phyloP scores from a whole-genome alignment of 2,888 invertebrate species.

The Pilophorus perplexus region DNA sequence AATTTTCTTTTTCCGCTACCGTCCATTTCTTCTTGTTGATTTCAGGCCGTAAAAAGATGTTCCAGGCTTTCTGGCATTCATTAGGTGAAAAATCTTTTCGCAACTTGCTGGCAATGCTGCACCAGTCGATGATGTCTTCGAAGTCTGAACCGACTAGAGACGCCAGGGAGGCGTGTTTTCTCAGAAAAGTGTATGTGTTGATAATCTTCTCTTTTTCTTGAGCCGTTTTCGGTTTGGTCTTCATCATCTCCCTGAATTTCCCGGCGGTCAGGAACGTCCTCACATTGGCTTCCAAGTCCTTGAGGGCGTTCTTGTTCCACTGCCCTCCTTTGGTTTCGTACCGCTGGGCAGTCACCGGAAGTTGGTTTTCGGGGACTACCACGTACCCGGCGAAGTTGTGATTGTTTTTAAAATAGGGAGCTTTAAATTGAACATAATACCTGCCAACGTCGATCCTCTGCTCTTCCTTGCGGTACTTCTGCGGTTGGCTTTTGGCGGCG shows the following conservation, averaged over 20 bases:
- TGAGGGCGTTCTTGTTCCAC: conserved; percentile 15
- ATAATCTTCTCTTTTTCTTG: neutral
- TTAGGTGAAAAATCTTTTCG: neutral
- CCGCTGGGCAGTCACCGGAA: neutral
- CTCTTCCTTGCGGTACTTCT: neutral
- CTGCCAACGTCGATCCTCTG: neutral
- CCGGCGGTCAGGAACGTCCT: neutral
- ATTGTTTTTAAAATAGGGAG: conserved; percentile 27
- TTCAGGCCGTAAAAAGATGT: conserved; percentile 11
- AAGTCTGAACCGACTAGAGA: neutral
- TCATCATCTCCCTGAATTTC: neutral
- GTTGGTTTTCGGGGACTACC: conserved; percentile 16
- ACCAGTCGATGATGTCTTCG: conserved; percentile 26
- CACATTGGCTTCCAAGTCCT: conserved; percentile 7
- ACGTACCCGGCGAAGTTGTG: conserved; percentile 5
- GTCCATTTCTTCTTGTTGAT: conserved; percentile 33
- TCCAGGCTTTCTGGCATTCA: conserved; percentile 34
- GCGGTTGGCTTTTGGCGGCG: neutral
- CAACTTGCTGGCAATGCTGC: conserved; percentile 5
- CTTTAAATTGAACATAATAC: conserved; percentile 31
- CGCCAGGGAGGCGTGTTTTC: neutral
- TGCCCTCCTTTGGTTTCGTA: neutral
- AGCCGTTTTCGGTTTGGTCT: neutral
- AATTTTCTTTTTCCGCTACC: conserved; percentile 13
- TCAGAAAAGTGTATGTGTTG: neutral